Evolutionary conservation across 1,140 invertebrate species (phyloP).

Genomic region (Zophobas atratus): DNA sequence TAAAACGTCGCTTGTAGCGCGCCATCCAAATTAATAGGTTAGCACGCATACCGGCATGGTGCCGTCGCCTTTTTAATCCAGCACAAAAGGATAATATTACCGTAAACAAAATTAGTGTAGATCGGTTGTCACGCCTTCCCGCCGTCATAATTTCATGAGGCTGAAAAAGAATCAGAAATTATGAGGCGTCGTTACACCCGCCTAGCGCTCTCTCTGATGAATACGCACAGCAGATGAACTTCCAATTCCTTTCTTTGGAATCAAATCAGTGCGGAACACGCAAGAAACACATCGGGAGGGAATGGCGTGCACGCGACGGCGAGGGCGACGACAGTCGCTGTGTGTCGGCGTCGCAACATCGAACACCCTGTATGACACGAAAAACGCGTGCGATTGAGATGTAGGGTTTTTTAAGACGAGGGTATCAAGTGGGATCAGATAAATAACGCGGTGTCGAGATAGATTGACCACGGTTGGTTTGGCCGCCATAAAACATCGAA

Average conservation of each 20-base stretch:
- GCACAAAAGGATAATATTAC: slow-evolving; percentile 36
- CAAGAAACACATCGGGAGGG: slow-evolving; percentile 49
- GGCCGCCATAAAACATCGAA: no score
- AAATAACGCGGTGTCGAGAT: background rate
- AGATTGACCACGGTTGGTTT: no score
- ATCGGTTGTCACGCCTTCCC: slow-evolving; percentile 35
- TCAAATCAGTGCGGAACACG: slow-evolving; percentile 49
- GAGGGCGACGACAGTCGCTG: slow-evolving; percentile 23
- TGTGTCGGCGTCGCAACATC: slow-evolving; percentile 1
- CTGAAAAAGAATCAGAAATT: slow-evolving; percentile 27
- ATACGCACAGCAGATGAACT: slow-evolving; percentile 46
- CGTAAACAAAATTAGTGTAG: slow-evolving; percentile 34
- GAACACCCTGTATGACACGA: slow-evolving; percentile 2
- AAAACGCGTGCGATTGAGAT: background rate
- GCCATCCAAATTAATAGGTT: slow-evolving; percentile 33
- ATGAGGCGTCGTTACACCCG: slow-evolving; percentile 27
- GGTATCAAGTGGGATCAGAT: background rate
- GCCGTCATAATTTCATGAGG: slow-evolving; percentile 33
- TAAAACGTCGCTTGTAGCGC: slow-evolving; percentile 22
- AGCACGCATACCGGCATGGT: slow-evolving; percentile 15
- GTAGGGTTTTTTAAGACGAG: background rate
- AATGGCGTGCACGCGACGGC: slow-evolving; percentile 23
- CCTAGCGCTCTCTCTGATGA: slow-evolving; percentile 22
- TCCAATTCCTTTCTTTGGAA: slow-evolving; percentile 50
- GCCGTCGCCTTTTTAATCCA: slow-evolving; percentile 14